phyloP scores from a whole-genome alignment of 2,888 invertebrate species.

The Drosophila quasianomalipes region DNA sequence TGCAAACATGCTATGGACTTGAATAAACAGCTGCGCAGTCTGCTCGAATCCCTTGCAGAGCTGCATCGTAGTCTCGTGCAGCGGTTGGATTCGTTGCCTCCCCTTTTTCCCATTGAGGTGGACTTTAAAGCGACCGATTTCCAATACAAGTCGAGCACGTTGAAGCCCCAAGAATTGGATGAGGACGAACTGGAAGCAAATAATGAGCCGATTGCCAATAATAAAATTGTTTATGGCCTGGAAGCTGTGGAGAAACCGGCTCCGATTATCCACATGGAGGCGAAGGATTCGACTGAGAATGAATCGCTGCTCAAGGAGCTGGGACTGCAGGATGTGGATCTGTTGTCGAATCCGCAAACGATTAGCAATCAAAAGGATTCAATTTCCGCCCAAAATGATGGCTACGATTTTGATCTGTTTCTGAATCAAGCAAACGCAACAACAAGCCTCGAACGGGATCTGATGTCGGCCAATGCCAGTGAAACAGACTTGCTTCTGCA shows the following conservation, averaged over 20 bases:
- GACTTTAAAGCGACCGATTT: conserved; percentile 97
- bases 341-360: conserved; percentile 74
- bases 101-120: conserved; percentile 97
- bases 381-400: conserved; percentile 57
- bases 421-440: conserved; percentile 74
- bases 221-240: conserved; percentile 69
- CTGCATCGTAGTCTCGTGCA: conserved; percentile 90
- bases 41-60: conserved; percentile 93
- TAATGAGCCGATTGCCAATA: conserved; percentile 19
- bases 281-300: conserved; percentile 47
- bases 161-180: conserved; percentile 83
- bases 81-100: conserved; percentile 90
- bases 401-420: conserved; percentile 81
- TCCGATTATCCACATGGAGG: conserved; percentile 74
- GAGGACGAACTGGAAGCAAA: conserved; percentile 78
- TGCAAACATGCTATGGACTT: conserved; percentile 99
- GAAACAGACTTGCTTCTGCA: conserved; percentile 82
- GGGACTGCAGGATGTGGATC: conserved; percentile 87
- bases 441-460: conserved; percentile 72
- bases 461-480: conserved; percentile 79
- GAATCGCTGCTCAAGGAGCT: conserved; percentile 86
- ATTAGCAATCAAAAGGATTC: conserved; percentile 72
- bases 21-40: conserved; percentile 92
- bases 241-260: conserved; percentile 82
- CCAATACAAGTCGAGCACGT: conserved; percentile 89